phyloP scores from a whole-genome alignment of 2,888 invertebrate species.

The Mongoloraphidia duomilia region DNA sequence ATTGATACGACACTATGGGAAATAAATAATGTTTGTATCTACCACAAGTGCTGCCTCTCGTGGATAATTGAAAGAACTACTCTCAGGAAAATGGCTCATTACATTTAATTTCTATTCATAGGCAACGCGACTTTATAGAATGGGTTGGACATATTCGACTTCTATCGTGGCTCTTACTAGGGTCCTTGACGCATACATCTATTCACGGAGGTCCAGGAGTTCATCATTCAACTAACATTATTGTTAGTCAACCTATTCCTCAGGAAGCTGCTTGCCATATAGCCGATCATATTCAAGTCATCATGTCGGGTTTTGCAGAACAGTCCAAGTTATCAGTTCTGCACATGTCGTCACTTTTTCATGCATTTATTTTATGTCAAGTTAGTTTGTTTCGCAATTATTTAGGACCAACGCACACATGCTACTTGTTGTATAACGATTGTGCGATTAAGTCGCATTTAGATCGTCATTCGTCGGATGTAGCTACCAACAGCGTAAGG shows the following conservation, averaged over 20 bases:
- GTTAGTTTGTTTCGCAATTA: constrained; percentile 26
- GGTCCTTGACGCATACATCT: constrained; percentile 81
- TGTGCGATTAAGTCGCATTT: too few relatives aligned
- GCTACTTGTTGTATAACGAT: too few relatives aligned
- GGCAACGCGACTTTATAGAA: constrained; percentile 87
- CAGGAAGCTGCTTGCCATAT: constrained; percentile 93
- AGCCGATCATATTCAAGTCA: constrained; percentile 93
- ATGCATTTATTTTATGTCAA: constrained; percentile 95
- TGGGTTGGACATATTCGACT: constrained; percentile 89
- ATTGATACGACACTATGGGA: too few relatives aligned
- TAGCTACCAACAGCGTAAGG: not conserved
- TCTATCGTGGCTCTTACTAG: constrained; percentile 89
- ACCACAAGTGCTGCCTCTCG: too few relatives aligned
- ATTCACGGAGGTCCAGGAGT: constrained; percentile 35
- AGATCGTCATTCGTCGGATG: too few relatives aligned
- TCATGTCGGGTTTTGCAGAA: constrained; percentile 93
- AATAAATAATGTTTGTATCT: too few relatives aligned
- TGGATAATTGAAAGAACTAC: too few relatives aligned
- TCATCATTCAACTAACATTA: constrained; percentile 24
- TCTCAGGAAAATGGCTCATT: too few relatives aligned
- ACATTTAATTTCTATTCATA: constrained; percentile 27
- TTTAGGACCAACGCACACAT: not conserved
- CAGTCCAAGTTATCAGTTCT: constrained; percentile 82
- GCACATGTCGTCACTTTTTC: constrained; percentile 92
- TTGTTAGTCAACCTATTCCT: constrained; percentile 72